Evolutionary conservation across 2,888 invertebrate species (phyloP).

Genomic region (Flexamia atlantica): DNA sequence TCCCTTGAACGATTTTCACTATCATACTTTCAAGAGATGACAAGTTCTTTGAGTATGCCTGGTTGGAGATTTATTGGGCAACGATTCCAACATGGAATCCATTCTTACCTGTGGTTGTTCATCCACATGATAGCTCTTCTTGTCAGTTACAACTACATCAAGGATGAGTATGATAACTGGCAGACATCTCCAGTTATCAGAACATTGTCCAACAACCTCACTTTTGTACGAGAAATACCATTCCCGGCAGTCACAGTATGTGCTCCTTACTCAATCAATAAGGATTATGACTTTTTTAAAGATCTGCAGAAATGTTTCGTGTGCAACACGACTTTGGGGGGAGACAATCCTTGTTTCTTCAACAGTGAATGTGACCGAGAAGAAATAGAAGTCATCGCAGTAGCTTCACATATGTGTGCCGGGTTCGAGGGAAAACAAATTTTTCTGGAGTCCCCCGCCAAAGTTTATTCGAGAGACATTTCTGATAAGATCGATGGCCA

Average conservation of each 20-base stretch:
- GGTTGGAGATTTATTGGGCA: slow-evolving; percentile 14
- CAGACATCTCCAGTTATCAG: slow-evolving; percentile 6
- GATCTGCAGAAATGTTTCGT: background rate
- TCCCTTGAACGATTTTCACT: background rate
- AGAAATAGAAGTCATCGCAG: background rate
- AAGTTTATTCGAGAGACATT: background rate
- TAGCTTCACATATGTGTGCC: background rate
- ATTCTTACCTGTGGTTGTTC: slow-evolving; percentile 2
- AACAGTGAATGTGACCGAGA: background rate
- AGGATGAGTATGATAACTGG: slow-evolving; percentile 17
- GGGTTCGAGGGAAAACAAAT: too few relatives aligned
- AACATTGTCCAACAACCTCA: slow-evolving; percentile 21
- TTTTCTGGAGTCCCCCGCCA: background rate
- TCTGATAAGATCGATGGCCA: background rate
- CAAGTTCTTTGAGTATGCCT: slow-evolving; percentile 11
- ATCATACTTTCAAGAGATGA: background rate
- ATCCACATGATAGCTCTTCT: background rate
- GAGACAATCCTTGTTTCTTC: background rate
- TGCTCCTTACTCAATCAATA: slow-evolving; percentile 1
- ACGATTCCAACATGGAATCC: background rate
- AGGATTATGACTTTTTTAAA: background rate
- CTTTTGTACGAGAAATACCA: background rate
- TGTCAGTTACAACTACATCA: background rate
- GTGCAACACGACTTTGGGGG: background rate
- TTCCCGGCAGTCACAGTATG: slow-evolving; percentile 6